phyloP scores from a whole-genome alignment of 1,140 invertebrate genomes.

The Pogonomyrmex barbatus region DNA sequence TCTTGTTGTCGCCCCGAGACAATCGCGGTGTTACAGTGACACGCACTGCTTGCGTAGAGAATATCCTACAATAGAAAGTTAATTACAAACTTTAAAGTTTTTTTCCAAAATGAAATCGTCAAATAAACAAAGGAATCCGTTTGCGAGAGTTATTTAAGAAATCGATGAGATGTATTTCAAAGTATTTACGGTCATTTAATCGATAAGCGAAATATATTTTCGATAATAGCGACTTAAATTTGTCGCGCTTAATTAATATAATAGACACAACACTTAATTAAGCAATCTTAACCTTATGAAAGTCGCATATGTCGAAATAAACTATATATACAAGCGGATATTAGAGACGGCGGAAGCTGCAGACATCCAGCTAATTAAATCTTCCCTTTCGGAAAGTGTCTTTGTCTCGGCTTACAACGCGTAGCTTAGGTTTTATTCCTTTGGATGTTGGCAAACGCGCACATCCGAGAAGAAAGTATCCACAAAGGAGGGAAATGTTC shows the following conservation, averaged over 20 bases:
- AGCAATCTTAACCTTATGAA: not conserved
- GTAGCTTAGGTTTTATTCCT: slow-evolving; percentile 60
- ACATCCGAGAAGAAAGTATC: slow-evolving; percentile 69
- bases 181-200: not conserved
- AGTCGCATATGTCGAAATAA: not conserved
- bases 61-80: not conserved
- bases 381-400: slow-evolving; percentile 55
- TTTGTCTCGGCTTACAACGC: slow-evolving; percentile 63
- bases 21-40: not conserved
- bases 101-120: not conserved
- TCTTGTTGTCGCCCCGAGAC: slow-evolving; percentile 62
- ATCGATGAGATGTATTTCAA: not conserved
- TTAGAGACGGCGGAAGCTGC: slow-evolving; percentile 54
- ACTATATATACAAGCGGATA: not conserved
- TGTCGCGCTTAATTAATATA: too few relatives aligned
- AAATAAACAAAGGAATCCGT: slow-evolving; percentile 20
- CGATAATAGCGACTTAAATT: not conserved
- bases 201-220: not conserved
- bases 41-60: slow-evolving; percentile 5
- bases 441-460: slow-evolving; percentile 64
- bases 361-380: slow-evolving; percentile 74
- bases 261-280: not conserved
- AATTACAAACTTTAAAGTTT: slow-evolving; percentile 11
- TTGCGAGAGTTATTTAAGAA: not conserved
- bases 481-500: slow-evolving; percentile 72